Evolutionary conservation across 2,888 invertebrate species (phyloP).

Genomic region (Acleris literana): DNA sequence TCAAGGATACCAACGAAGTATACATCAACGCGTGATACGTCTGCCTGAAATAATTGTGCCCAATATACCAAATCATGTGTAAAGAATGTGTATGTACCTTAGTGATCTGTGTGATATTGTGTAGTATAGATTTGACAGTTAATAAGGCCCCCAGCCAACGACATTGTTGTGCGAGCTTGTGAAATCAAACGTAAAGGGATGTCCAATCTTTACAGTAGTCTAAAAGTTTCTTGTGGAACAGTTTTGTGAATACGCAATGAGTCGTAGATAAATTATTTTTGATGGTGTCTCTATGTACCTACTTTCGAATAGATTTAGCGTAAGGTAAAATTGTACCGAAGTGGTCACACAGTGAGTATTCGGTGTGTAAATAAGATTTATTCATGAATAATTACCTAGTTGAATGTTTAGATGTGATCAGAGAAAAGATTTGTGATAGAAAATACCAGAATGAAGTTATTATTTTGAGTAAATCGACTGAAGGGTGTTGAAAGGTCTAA

Average conservation of each 20-base stretch:
- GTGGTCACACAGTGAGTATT: conserved; percentile 1
- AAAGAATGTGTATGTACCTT: not conserved
- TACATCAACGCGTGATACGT: conserved; percentile 73
- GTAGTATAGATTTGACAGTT: not conserved
- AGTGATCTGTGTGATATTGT: not conserved
- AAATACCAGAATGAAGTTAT: conserved; percentile 8
- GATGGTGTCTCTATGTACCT: conserved; percentile 34
- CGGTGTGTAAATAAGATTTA: conserved; percentile 24
- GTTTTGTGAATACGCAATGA: conserved; percentile 10
- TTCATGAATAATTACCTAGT: conserved; percentile 19
- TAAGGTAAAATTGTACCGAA: conserved; percentile 11
- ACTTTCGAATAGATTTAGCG: conserved; percentile 24
- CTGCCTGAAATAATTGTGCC: conserved; percentile 4
- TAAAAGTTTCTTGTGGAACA: not conserved
- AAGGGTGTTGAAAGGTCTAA: conserved; percentile 8
- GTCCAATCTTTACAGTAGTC: not conserved
- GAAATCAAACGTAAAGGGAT: not conserved
- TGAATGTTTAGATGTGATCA: conserved; percentile 26
- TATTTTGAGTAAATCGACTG: conserved; percentile 12
- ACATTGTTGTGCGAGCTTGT: too few relatives aligned
- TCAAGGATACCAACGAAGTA: conserved; percentile 65
- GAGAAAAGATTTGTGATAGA: conserved; percentile 25
- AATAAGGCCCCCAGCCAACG: not conserved
- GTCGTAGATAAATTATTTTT: conserved; percentile 33
- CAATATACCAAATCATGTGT: not conserved